A percentile compares a stretch with the other conserved stretches of the same genome.
phyloP scores from a whole-genome alignment of 2,888 invertebrate genomes.

The Metalampra italica region DNA sequence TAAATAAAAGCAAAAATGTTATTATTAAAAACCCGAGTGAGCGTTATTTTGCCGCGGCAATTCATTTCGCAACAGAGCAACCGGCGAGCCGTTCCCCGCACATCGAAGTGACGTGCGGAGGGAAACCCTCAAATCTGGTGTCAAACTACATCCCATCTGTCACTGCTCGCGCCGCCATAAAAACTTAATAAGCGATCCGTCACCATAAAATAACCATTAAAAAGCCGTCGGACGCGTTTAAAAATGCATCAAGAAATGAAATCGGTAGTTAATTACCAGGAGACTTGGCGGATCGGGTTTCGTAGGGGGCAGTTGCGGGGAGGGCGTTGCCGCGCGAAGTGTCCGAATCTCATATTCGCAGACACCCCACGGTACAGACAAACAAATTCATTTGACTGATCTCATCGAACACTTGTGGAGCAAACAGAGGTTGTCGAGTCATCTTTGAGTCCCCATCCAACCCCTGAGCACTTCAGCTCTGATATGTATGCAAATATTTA shows the following conservation, averaged over 20 bases:
- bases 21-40: too few species aligned
- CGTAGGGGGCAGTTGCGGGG: slow-evolving; percentile 39
- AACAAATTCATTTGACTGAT: not conserved
- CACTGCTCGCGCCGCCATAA: slow-evolving; percentile 61
- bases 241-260: slow-evolving; percentile 78
- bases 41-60: not conserved
- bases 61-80: not conserved
- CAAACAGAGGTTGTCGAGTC: not conserved
- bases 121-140: slow-evolving; percentile 65
- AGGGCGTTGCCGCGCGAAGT: slow-evolving; percentile 21
- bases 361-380: not conserved
- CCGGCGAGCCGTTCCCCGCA: not conserved
- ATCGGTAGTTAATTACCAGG: slow-evolving; percentile 77
- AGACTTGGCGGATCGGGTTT: slow-evolving; percentile 69
- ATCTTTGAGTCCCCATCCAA: slow-evolving; percentile 30
- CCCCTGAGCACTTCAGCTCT: slow-evolving; percentile 44
- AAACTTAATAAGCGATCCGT: slow-evolving; percentile 78
- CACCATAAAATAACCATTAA: slow-evolving; percentile 79
- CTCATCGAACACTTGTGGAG: not conserved
- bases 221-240: slow-evolving; percentile 76
- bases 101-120: not conserved
- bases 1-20: too few species aligned
- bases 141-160: slow-evolving; percentile 76
- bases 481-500: slow-evolving; percentile 76
- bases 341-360: slow-evolving; percentile 5